Percentiles rank a stretch among this genome's conserved stretches.
These are phyloP conservation scores for Antigone vipio DNA, from an alignment of 2,113 vertebrate species.

Conservation along the genomic window DNA sequence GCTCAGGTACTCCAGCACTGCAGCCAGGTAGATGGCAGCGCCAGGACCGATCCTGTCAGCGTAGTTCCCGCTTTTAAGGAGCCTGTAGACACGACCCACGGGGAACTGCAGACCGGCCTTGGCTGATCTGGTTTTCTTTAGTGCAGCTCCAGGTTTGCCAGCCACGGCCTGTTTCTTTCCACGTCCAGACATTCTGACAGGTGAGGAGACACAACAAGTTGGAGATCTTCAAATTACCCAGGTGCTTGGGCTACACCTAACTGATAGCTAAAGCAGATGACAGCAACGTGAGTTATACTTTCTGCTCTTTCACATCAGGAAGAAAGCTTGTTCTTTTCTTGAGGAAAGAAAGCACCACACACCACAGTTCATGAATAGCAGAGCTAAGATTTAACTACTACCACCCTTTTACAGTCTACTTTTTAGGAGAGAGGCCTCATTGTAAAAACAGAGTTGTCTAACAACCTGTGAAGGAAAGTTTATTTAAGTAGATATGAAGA, in stretches of 20 bases:
- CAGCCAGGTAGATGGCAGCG: constrained; percentile 73
- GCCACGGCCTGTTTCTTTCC: constrained; percentile 54
- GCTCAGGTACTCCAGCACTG: constrained; percentile 77
- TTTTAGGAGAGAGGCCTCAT: not conserved
- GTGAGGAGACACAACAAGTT: not conserved
- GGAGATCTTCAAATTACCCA: not conserved
- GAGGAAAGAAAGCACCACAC: not conserved
- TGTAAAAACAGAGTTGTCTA: not conserved
- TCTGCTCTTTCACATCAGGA: not conserved
- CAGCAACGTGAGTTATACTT: not conserved
- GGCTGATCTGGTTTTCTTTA: constrained; percentile 15
- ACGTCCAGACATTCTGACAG: constrained; percentile 71
- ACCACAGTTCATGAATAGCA: not conserved
- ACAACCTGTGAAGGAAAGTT: not conserved
- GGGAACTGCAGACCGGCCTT: constrained; percentile 78
- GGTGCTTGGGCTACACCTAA: not conserved
- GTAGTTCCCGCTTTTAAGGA: constrained; percentile 69
- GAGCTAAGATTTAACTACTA: not conserved
- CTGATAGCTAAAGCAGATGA: not conserved
- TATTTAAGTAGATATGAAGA: not conserved
- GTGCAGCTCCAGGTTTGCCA: not conserved
- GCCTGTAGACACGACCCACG: constrained; percentile 68
- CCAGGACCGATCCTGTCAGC: constrained; percentile 52
- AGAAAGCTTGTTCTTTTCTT: not conserved
- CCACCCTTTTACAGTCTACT: not conserved